Conservation (phyloP, 2,888 invertebrate genomes). For the Lithophane socia region DNA sequence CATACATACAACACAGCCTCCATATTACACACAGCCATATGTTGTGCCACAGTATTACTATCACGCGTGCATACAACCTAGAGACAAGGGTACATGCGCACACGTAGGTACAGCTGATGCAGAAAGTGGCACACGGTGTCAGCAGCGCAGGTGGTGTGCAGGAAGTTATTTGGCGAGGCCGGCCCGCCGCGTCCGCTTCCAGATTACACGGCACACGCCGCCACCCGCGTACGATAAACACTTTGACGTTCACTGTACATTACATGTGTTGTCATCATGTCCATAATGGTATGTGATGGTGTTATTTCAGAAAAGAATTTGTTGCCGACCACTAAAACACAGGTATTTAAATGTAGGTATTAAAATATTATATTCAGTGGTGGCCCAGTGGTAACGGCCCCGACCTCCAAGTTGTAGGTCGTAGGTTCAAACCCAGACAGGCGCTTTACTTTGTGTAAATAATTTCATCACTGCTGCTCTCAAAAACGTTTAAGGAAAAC, state of each 20-base stretch:
- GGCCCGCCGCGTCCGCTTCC: slow-evolving; percentile 72
- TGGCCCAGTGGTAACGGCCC: no score
- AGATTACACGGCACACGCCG: slow-evolving; percentile 74
- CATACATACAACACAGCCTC: background rate
- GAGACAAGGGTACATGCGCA: slow-evolving; percentile 29
- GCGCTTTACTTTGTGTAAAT: no score
- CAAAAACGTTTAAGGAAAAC: no score
- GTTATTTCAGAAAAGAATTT: slow-evolving; percentile 1
- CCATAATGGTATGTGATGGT: background rate
- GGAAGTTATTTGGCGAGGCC: slow-evolving; percentile 84
- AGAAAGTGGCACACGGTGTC: slow-evolving; percentile 70
- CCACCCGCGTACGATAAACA: slow-evolving; percentile 60
- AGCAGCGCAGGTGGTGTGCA: slow-evolving; percentile 60
- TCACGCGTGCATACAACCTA: slow-evolving; percentile 29
- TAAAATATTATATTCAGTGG: no score
- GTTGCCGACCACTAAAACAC: background rate
- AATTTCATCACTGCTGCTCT: no score
- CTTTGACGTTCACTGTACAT: slow-evolving; percentile 42
- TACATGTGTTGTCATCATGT: slow-evolving; percentile 7
- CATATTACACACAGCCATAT: background rate
- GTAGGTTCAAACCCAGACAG: no score
- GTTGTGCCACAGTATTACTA: slow-evolving; percentile 1
- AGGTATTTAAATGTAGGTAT: background rate
- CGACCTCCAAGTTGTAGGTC: no score
- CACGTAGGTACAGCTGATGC: slow-evolving; percentile 51